Percentiles rank a stretch among this genome's conserved stretches.
These are phyloP conservation scores for Trichosurus vulpecula DNA, from an alignment of 2,797 vertebrate genomes.

Conservation along the genomic window DNA sequence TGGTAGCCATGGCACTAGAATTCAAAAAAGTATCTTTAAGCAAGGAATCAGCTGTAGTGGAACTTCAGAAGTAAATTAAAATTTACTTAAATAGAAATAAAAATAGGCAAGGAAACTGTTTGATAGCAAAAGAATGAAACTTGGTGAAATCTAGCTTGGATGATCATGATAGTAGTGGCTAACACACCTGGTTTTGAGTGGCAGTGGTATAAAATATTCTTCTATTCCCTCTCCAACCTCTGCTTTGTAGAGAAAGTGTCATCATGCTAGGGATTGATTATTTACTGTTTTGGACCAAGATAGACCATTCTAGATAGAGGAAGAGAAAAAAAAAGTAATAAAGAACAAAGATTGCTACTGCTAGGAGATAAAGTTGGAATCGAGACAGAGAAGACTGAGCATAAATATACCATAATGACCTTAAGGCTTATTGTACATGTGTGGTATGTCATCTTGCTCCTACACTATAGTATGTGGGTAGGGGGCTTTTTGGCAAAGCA, in stretches of 20 bases:
- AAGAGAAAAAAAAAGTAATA: neutral
- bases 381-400: neutral
- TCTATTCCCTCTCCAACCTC: neutral
- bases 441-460: neutral
- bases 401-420: neutral
- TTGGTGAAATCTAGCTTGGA: neutral
- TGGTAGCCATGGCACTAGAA: neutral
- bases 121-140: neutral
- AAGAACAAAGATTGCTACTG: neutral
- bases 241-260: neutral
- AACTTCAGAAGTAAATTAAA: neutral
- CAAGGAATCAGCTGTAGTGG: neutral
- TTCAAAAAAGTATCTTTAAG: neutral
- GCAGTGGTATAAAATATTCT: neutral
- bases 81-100: neutral
- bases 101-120: neutral
- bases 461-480: neutral
- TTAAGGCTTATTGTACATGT: neutral
- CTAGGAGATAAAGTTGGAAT: neutral
- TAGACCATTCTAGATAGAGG: neutral
- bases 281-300: neutral
- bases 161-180: neutral
- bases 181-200: neutral
- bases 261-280: neutral
- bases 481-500: neutral